Conservation (phyloP, 2,797 vertebrate species). For the Smutsia temminckii region DNA sequence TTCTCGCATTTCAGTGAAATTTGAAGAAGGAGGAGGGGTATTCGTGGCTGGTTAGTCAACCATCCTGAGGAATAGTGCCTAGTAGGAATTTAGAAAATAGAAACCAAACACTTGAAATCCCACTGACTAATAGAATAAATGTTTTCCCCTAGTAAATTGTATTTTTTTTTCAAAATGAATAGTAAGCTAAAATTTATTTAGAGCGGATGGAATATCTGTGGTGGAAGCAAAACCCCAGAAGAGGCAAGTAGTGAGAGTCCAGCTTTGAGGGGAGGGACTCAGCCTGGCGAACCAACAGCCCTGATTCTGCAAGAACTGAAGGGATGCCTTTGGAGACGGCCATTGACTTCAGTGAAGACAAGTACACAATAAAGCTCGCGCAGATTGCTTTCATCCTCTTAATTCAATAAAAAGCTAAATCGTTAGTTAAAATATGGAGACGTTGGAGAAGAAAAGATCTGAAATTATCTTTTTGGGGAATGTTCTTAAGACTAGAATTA, state of each 20-base stretch:
- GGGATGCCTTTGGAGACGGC: background rate
- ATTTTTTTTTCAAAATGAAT: background rate
- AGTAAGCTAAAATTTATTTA: background rate
- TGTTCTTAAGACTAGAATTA: background rate
- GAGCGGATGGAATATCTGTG: background rate
- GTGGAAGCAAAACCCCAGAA: background rate
- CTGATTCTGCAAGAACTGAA: background rate
- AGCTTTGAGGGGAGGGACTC: background rate
- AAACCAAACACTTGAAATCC: conserved; percentile 5
- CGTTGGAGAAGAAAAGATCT: background rate
- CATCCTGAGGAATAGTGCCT: background rate
- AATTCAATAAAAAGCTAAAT: conserved; percentile 12
- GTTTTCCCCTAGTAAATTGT: conserved; percentile 12
- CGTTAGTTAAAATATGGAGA: conserved; percentile 33
- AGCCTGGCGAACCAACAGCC: background rate
- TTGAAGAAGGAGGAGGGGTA: background rate
- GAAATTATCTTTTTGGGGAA: background rate
- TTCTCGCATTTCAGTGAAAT: background rate
- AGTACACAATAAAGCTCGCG: background rate
- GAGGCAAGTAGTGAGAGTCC: background rate
- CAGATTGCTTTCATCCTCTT: background rate
- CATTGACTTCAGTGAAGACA: background rate
- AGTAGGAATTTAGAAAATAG: conserved; percentile 11
- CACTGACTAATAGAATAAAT: background rate
- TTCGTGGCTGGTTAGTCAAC: background rate